phyloP scores from a whole-genome alignment of 1,140 invertebrate species.

The Thereuonema tuberculata region DNA sequence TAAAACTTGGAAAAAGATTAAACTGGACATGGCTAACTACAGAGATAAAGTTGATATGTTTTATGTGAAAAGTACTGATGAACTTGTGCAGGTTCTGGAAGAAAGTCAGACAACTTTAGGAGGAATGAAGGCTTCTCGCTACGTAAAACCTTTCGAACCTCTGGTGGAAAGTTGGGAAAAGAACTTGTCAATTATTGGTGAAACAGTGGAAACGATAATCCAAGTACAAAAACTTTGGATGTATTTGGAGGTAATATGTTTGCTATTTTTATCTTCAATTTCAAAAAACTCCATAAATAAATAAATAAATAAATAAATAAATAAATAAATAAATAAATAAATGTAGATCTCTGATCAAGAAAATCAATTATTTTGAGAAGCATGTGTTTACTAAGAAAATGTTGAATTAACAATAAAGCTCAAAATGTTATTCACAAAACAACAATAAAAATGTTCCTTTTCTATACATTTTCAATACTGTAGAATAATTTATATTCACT shows the following conservation, averaged over 20 bases:
- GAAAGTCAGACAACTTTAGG: constrained; percentile 58
- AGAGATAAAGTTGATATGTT: constrained; percentile 45
- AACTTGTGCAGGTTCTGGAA: constrained; percentile 55
- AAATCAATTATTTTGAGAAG: too few species aligned
- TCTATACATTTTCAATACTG: too few species aligned
- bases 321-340: too few species aligned
- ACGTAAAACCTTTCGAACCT: constrained; percentile 64
- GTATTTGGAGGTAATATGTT: constrained; percentile 48
- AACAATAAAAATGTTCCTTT: too few species aligned
- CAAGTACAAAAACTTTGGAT: constrained; percentile 64
- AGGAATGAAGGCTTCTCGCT: constrained; percentile 69
- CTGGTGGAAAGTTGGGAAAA: constrained; percentile 71
- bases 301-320: too few species aligned
- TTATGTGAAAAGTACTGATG: constrained; percentile 47
- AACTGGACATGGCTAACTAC: constrained; percentile 52
- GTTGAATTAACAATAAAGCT: too few species aligned
- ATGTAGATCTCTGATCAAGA: too few species aligned
- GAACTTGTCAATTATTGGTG: constrained; percentile 55
- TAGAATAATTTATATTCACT: too few species aligned
- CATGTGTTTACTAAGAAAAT: too few species aligned
- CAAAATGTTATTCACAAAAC: too few species aligned
- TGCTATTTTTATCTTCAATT: not conserved
- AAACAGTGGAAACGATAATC: constrained; percentile 58
- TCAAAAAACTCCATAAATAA: too few species aligned
- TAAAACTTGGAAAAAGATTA: constrained; percentile 51